These are phyloP conservation scores for Talpa occidentalis DNA, from an alignment of 2,113 vertebrate genomes.

Conservation along the genomic window DNA sequence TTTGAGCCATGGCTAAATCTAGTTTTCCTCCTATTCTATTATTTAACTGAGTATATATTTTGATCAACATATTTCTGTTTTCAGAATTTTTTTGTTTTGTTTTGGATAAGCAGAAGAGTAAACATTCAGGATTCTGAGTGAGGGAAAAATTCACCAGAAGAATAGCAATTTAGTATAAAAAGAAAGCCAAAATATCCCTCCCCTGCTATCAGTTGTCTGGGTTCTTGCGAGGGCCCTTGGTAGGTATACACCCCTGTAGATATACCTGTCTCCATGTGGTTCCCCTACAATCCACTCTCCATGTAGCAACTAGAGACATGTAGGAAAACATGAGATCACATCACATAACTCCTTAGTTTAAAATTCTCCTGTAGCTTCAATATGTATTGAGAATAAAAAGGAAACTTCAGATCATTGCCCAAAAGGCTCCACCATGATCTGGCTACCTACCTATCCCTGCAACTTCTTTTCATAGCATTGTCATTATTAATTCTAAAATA, in stretches of 20 bases:
- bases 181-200: no score
- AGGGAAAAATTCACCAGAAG: not conserved
- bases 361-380: not conserved
- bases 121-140: not conserved
- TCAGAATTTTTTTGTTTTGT: not conserved
- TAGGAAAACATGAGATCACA: not conserved
- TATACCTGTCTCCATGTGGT: no score
- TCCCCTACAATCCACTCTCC: no score
- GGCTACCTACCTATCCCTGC: not conserved
- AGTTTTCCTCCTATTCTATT: not conserved
- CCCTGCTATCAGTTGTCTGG: not conserved
- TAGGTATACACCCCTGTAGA: no score
- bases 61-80: not conserved
- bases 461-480: not conserved
- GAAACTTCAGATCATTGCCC: not conserved
- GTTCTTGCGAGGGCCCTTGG: rapidly evolving
- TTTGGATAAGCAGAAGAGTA: not conserved
- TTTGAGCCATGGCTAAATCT: not conserved
- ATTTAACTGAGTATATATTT: not conserved
- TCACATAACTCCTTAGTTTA: not conserved
- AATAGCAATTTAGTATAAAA: not conserved
- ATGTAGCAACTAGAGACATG: not conserved
- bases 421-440: not conserved
- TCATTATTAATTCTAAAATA: not conserved
- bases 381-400: not conserved